Conservation (phyloP, 1,140 invertebrate genomes). For the Drosophila micromelanica region DNA sequence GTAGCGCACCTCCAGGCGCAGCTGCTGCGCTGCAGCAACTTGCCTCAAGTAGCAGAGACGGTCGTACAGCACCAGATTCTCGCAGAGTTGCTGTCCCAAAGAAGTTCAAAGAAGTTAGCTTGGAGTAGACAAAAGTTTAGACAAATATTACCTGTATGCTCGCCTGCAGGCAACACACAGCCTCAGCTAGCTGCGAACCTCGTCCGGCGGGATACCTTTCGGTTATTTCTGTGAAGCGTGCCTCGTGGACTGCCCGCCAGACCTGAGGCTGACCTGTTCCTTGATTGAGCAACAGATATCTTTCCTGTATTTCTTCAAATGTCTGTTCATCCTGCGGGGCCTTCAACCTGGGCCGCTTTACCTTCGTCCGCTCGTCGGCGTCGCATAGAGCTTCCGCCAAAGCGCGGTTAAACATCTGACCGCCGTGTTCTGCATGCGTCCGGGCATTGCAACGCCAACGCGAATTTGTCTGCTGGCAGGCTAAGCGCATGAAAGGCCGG, state of each 20-base stretch:
- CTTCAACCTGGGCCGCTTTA: constrained; percentile 7
- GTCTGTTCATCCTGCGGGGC: neutral
- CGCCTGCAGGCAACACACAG: constrained; percentile 72
- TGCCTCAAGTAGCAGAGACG: constrained; percentile 88
- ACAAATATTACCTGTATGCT: constrained; percentile 80
- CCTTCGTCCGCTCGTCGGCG: constrained; percentile 39
- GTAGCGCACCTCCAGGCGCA: constrained; percentile 84
- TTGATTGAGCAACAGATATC: constrained; percentile 33
- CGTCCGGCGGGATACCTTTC: constrained; percentile 37
- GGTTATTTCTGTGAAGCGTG: constrained; percentile 37
- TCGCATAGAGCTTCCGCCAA: constrained; percentile 53
- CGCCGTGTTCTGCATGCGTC: constrained; percentile 54
- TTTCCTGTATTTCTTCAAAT: constrained; percentile 28
- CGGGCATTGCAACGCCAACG: constrained; percentile 44
- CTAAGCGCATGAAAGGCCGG: constrained; percentile 88
- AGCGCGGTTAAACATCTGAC: constrained; percentile 68
- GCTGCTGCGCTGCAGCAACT: constrained; percentile 76
- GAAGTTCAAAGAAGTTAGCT: too few species aligned
- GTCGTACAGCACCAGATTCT: constrained; percentile 89
- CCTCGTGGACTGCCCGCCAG: constrained; percentile 49
- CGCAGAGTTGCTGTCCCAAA: constrained; percentile 88
- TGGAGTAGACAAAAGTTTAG: too few species aligned
- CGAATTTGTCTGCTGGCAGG: constrained; percentile 84
- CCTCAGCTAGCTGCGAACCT: constrained; percentile 60
- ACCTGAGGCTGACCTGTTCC: constrained; percentile 1